Base-by-base conservation (phyloP, 23 tunicate species). In the Styela clava region DNA sequence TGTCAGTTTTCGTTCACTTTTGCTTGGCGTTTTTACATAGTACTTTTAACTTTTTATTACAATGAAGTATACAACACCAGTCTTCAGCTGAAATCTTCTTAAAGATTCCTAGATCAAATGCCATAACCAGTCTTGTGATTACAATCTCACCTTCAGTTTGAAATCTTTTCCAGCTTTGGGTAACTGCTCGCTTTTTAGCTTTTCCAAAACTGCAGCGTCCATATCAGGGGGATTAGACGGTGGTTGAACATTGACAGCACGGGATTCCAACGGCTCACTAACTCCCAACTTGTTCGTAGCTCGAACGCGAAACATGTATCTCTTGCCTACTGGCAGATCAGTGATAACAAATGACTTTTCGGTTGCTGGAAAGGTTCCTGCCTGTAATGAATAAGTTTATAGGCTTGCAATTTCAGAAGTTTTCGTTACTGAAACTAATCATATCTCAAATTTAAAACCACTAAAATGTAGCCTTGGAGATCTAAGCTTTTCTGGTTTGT, bases 91-190 rank as follows among this genome's bases (percentile, higher is more conserved):
- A n/a, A n/a, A n/a, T n/a, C n/a, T n/a, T n/a, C n/a, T n/a, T n/a
- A n/a, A n/a, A n/a, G n/a, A n/a, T n/a, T n/a, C n/a, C n/a, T n/a
- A n/a, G n/a, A n/a, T n/a, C n/a, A n/a, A n/a, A n/a, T n/a, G n/a
- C n/a, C n/a, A n/a, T n/a, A n/a, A n/a, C n/a, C n/a, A n/a, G n/a
- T n/a, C n/a, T n/a, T n/a, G n/a, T n/a, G n/a, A n/a, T n/a, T n/a
- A n/a, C n/a, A n/a, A n/a, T n/a, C 56, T 18, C 36, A 88, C 98
- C 78, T 93, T 93, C 31, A 93, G 25, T 16, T 87, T 81, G 52
- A 79, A 81, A 52, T 93, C 98, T 72, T 93, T 93, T 70, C 98
- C 98, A 61, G 98, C 82, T 64, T 93, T 93, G 1, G 90, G 70
- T 24, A 65, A 35, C 33, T 85, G 87, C 25, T 80, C 87, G 30